These are phyloP conservation scores for Leptopilina drosophilae DNA, from an alignment of 2,888 invertebrate species.

Conservation along the genomic window DNA sequence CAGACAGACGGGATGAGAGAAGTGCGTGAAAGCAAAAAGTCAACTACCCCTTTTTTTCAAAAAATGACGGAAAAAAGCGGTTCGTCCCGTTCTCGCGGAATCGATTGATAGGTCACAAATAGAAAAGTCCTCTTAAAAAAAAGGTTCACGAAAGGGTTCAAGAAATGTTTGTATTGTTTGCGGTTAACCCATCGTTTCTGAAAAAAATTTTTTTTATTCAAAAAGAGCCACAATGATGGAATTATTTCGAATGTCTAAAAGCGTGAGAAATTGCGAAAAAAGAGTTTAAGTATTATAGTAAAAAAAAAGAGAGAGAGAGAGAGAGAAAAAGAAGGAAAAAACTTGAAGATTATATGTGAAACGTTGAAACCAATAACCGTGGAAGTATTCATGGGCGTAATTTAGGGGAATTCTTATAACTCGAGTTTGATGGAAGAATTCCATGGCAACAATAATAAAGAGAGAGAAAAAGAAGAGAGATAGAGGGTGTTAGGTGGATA, in stretches of 20 bases:
- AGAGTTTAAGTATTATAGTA: constrained; percentile 44
- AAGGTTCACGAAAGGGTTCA: constrained; percentile 47
- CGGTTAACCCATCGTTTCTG: constrained; percentile 72
- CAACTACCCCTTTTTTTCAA: constrained; percentile 37
- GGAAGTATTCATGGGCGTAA: constrained; percentile 70
- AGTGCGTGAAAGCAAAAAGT: constrained; percentile 33
- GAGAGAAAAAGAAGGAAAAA: constrained; percentile 11
- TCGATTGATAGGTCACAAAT: constrained; percentile 35
- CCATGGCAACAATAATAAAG: constrained; percentile 59
- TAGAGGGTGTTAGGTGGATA: constrained; percentile 55
- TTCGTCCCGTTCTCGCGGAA: constrained; percentile 35
- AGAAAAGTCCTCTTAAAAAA: constrained; percentile 34
- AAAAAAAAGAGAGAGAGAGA: too few relatives aligned
- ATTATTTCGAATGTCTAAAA: constrained; percentile 60
- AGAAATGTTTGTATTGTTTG: constrained; percentile 67
- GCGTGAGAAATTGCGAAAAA: constrained; percentile 70
- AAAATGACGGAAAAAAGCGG: constrained; percentile 37
- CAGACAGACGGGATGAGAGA: constrained; percentile 36
- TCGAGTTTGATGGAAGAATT: constrained; percentile 69
- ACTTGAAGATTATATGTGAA: constrained; percentile 42
- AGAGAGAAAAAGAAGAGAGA: constrained; percentile 39
- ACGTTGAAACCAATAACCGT: constrained; percentile 61
- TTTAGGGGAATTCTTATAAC: constrained; percentile 68
- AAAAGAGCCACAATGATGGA: constrained; percentile 62
- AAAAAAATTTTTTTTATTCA: constrained; percentile 59